Evolutionary conservation across 2,113 vertebrate genomes (phyloP).

Genomic region (Macaca nemestrina): DNA sequence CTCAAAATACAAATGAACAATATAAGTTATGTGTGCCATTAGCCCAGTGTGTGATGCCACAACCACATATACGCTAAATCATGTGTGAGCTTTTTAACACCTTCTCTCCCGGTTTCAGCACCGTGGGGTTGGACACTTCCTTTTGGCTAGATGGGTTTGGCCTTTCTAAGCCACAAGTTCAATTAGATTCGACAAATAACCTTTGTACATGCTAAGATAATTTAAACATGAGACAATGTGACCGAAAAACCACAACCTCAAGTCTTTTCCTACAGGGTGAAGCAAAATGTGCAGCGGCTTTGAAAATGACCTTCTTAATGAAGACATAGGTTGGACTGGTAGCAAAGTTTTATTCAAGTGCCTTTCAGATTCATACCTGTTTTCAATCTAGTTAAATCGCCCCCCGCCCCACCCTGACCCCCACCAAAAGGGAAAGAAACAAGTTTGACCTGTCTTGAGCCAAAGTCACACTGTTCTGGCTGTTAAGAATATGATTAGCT

Average conservation of each 20-base stretch:
- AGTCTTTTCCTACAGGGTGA: background rate
- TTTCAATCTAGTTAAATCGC: constrained; percentile 63
- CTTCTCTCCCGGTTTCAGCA: background rate
- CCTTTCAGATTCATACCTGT: constrained; percentile 55
- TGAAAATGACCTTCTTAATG: constrained; percentile 58
- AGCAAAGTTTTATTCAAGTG: constrained; percentile 54
- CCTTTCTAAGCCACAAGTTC: background rate
- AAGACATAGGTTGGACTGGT: constrained; percentile 16
- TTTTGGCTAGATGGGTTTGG: background rate
- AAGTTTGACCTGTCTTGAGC: constrained; percentile 77
- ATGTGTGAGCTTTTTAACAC: background rate
- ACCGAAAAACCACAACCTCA: background rate
- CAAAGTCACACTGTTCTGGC: constrained; percentile 72
- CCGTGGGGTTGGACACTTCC: background rate
- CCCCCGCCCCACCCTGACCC: background rate
- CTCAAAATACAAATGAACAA: background rate
- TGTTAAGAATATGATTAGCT: constrained; percentile 80
- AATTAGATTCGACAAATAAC: constrained; percentile 24
- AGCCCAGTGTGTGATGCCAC: background rate
- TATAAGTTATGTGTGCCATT: background rate
- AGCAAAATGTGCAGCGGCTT: constrained; percentile 29
- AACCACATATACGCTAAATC: background rate
- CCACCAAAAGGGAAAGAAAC: constrained; percentile 61
- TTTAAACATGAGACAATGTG: background rate
- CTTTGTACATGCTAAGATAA: background rate